Conservation (phyloP, 2,888 invertebrate species). For the Drosophila algonquin region DNA sequence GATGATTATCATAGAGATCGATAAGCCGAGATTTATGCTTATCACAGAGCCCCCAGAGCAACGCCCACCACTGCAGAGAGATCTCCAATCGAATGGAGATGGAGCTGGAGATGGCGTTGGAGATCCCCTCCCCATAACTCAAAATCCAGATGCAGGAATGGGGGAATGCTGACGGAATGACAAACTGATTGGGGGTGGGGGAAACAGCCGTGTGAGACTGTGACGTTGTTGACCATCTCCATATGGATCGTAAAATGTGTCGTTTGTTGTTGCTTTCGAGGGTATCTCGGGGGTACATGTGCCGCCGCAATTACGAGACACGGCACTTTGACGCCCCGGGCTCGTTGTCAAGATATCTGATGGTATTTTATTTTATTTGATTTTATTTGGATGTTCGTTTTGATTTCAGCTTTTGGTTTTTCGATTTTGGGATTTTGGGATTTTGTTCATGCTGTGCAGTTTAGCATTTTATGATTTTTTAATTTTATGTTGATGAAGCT, state of each 20-base stretch:
- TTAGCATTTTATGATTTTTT: constrained; percentile 78
- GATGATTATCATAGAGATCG: constrained; percentile 53
- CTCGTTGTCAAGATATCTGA: constrained; percentile 54
- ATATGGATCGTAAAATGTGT: constrained; percentile 53
- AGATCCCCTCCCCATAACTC: constrained; percentile 14
- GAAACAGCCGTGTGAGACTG: constrained; percentile 6
- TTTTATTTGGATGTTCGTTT: constrained; percentile 12
- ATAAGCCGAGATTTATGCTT: constrained; percentile 70
- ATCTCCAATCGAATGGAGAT: background rate
- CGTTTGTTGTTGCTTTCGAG: constrained; percentile 22
- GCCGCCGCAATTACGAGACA: constrained; percentile 71
- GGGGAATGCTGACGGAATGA: constrained; percentile 64
- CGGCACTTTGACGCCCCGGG: constrained; percentile 69
- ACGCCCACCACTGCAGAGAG: constrained; percentile 57
- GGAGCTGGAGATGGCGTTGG: background rate
- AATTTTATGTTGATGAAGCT: constrained; percentile 80
- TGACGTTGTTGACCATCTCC: constrained; percentile 21
- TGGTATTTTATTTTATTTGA: constrained; percentile 30
- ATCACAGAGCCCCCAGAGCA: constrained; percentile 38
- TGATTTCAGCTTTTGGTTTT: constrained; percentile 5
- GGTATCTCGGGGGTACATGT: constrained; percentile 43
- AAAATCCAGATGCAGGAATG: constrained; percentile 11
- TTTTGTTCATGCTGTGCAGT: constrained; percentile 77
- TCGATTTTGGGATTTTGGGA: constrained; percentile 24
- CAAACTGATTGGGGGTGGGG: constrained; percentile 52